Base-by-base conservation (phyloP, 2,113 vertebrate species). In the Oostethus manadensis region DNA sequence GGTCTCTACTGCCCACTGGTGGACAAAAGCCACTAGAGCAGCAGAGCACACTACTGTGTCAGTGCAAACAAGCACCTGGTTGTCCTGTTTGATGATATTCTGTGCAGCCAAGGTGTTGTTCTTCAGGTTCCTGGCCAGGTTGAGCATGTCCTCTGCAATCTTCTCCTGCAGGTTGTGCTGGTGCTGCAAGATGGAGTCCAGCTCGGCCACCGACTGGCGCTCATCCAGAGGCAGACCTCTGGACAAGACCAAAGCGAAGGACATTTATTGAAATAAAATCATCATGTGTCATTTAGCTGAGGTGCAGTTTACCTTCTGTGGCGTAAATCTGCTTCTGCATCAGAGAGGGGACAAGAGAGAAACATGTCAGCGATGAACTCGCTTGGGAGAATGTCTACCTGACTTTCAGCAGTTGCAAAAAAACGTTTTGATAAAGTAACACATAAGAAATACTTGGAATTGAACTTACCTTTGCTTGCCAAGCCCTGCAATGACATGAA, bases 41-140 rank as follows among this genome's bases (percentile, higher is more conserved):
- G 29, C 8, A 2, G 16, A 33, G 4, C 23, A 26, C 23, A 5
- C 23, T 5, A 5, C 23, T 26, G 23, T 26, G 23, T 3, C 23
- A 2, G 29, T 21, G 47, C 3, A 14, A 17, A 45, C 56, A 58
- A n/a, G 44, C 59, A 99, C 97, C 96, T 98, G 96, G 83, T 99
- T 99, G 85, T 99, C 97, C 84, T 96, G 94, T 72, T 93, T 96
- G 78, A 99, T 98, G 76, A 99, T 93, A 10, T 90, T 98, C 87
- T 99, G 97, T 0, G 95, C 94, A 0, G 94, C 95, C 81, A 99
- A 87, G 0, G 93, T 93, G 89, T 94, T 97, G 89, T 93, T 97
- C 75, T 98, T 99, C 70, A 99, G 88, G 74, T 93, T 98, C n/a
- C 92, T 89, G 45, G 96, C 96, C 73, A 99, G 84, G 70, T 89